Percentiles rank a stretch among this genome's conserved stretches.
phyloP scores from a whole-genome alignment of 2,888 invertebrate species.

The Dryadula phaetusa region DNA sequence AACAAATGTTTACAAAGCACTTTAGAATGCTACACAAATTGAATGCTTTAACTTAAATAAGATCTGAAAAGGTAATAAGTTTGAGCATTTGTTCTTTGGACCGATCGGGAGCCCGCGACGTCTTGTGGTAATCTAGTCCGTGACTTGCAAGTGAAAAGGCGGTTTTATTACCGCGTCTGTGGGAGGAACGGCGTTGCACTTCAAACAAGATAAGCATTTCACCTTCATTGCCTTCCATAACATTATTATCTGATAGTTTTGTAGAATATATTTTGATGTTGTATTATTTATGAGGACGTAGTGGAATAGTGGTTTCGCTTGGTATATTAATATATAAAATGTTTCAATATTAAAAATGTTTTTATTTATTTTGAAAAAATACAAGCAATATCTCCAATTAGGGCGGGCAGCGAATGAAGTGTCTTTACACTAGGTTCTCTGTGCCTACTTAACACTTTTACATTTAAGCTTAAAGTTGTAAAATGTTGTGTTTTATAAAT shows the following conservation, averaged over 20 bases:
- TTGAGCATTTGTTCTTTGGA: conserved; percentile 55
- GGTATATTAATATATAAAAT: too few species aligned
- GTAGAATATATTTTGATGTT: background rate
- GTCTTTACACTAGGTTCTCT: too few species aligned
- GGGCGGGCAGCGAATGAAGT: too few species aligned
- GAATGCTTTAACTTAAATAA: conserved; percentile 37
- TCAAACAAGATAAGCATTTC: conserved; percentile 38
- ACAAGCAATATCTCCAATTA: too few species aligned
- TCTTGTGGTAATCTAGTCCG: conserved; percentile 79
- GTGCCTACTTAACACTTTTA: too few species aligned
- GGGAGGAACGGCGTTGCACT: conserved; percentile 44
- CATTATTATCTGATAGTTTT: conserved; percentile 8
- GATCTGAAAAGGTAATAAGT: conserved; percentile 49
- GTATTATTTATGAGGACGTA: background rate
- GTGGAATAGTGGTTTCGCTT: too few species aligned
- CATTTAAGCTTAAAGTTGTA: too few species aligned
- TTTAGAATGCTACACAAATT: conserved; percentile 5
- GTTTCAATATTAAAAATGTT: too few species aligned
- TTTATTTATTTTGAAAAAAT: too few species aligned
- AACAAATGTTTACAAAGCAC: conserved; percentile 16
- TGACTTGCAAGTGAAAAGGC: conserved; percentile 81
- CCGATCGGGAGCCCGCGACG: conserved; percentile 68
- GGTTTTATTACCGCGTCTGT: conserved; percentile 68
- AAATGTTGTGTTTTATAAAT: too few species aligned
- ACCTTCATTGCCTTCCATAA: conserved; percentile 26